A percentile compares a stretch with the other conserved stretches of the same genome.
Conservation (phyloP, 2,888 invertebrate genomes). For the Colostygia pectinataria region DNA sequence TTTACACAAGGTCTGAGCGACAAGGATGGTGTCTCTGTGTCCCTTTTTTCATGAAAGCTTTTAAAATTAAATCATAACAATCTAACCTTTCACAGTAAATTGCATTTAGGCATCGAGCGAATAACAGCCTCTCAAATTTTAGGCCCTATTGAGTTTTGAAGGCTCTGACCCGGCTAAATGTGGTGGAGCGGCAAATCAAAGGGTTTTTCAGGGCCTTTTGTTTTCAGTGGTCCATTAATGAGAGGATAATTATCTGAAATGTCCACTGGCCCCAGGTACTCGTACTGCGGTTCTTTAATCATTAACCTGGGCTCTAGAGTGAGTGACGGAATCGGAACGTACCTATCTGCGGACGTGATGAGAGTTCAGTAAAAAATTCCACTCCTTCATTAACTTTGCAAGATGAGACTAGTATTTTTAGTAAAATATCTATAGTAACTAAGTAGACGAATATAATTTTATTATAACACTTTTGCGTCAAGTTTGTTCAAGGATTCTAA, state of each 20-base stretch:
- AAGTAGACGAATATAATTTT: too few relatives aligned
- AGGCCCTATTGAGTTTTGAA: conserved; percentile 67
- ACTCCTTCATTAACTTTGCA: not conserved
- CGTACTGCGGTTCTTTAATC: conserved; percentile 29
- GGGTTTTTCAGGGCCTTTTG: conserved; percentile 70
- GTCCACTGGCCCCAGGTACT: conserved; percentile 40
- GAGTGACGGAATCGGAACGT: conserved; percentile 24
- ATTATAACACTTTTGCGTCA: too few relatives aligned
- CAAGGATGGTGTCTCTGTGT: conserved; percentile 18
- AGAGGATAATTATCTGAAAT: conserved; percentile 62
- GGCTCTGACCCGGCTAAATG: conserved; percentile 71
- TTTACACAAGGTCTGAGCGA: conserved; percentile 1
- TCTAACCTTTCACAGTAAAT: conserved; percentile 26
- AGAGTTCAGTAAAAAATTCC: not conserved
- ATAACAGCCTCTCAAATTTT: conserved; percentile 58
- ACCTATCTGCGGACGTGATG: not conserved
- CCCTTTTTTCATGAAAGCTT: conserved; percentile 29
- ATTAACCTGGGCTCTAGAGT: conserved; percentile 28
- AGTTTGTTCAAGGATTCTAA: too few relatives aligned
- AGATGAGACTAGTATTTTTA: not conserved
- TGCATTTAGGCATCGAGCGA: conserved; percentile 41
- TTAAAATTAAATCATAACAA: conserved; percentile 10
- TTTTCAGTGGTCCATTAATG: conserved; percentile 60
- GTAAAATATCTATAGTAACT: too few relatives aligned
- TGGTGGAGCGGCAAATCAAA: conserved; percentile 79